A percentile compares a stretch with the other conserved stretches of the same genome.
phyloP scores from a whole-genome alignment of 2,888 invertebrate genomes.

The Chymomyza amoena region DNA sequence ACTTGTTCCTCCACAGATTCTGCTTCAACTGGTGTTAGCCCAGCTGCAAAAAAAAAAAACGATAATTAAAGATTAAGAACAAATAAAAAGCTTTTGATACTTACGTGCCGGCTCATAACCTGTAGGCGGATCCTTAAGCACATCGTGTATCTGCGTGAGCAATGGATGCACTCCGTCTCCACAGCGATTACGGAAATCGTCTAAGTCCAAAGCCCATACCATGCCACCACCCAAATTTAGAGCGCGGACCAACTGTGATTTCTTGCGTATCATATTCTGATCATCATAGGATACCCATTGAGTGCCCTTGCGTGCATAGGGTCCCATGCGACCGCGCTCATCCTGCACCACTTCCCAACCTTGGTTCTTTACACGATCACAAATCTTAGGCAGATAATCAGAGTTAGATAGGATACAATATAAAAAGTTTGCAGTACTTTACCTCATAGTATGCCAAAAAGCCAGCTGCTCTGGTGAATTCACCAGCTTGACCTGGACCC shows the following conservation, averaged over 20 bases:
- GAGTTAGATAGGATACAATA: neutral
- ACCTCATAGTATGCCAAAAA: constrained; percentile 94
- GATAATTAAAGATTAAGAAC: neutral
- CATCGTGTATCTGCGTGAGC: constrained; percentile 86
- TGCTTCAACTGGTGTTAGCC: constrained; percentile 39
- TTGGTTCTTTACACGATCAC: constrained; percentile 87
- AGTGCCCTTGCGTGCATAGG: constrained; percentile 90
- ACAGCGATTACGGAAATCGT: constrained; percentile 90
- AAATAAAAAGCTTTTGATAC: constrained; percentile 10
- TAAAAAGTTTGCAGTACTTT: constrained; percentile 29
- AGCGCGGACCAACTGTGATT: constrained; percentile 88
- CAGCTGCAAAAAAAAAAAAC: constrained; percentile 44
- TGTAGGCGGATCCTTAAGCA: constrained; percentile 81
- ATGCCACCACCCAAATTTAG: constrained; percentile 91
- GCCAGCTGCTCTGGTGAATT: constrained; percentile 90
- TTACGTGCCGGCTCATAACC: constrained; percentile 69
- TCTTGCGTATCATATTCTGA: constrained; percentile 86
- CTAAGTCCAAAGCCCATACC: constrained; percentile 94
- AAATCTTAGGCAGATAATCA: constrained; percentile 81
- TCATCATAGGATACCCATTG: constrained; percentile 97
- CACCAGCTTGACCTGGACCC: constrained; percentile 90
- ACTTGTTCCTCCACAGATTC: constrained; percentile 62
- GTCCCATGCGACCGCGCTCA: constrained; percentile 88
- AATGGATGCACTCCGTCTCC: constrained; percentile 90
- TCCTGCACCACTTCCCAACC: constrained; percentile 91